phyloP scores from a whole-genome alignment of 2,888 invertebrate genomes.

The Cephalotes varians region DNA sequence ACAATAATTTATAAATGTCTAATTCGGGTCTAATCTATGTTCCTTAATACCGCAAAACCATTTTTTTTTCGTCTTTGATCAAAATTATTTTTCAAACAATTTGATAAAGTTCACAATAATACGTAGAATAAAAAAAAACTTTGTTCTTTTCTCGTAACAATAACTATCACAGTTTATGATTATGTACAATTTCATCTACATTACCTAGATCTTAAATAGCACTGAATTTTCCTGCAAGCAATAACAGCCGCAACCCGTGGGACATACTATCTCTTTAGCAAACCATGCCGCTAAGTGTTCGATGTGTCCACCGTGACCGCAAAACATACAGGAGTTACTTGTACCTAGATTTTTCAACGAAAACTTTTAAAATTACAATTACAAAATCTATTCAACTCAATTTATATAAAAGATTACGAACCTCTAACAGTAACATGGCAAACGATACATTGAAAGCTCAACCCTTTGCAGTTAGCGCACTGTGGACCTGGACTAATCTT shows the following conservation, averaged over 20 bases:
- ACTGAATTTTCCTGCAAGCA: slow-evolving; percentile 91
- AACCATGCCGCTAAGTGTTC: slow-evolving; percentile 95
- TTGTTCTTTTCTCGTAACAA: slow-evolving; percentile 59
- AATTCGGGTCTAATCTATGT: neutral
- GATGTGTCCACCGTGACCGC: slow-evolving; percentile 97
- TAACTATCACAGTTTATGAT: slow-evolving; percentile 45
- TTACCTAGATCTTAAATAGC: slow-evolving; percentile 85
- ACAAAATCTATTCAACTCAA: too few relatives aligned
- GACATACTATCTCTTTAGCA: slow-evolving; percentile 91
- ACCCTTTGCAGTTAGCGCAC: slow-evolving; percentile 91
- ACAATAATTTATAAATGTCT: neutral
- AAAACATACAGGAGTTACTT: slow-evolving; percentile 94
- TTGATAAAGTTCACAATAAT: neutral
- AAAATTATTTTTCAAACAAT: neutral
- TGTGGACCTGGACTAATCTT: slow-evolving; percentile 90
- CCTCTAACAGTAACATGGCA: slow-evolving; percentile 95
- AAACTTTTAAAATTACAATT: neutral
- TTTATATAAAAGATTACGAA: slow-evolving; percentile 74
- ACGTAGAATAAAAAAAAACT: slow-evolving; percentile 45
- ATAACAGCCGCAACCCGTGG: slow-evolving; percentile 96
- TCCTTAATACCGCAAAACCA: neutral
- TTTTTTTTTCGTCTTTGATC: neutral
- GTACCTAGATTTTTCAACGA: slow-evolving; percentile 85
- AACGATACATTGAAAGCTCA: slow-evolving; percentile 93
- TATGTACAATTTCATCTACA: slow-evolving; percentile 62